These are phyloP conservation scores for Erpetoichthys calabaricus DNA, from an alignment of 2,797 vertebrate genomes.

Conservation along the genomic window DNA sequence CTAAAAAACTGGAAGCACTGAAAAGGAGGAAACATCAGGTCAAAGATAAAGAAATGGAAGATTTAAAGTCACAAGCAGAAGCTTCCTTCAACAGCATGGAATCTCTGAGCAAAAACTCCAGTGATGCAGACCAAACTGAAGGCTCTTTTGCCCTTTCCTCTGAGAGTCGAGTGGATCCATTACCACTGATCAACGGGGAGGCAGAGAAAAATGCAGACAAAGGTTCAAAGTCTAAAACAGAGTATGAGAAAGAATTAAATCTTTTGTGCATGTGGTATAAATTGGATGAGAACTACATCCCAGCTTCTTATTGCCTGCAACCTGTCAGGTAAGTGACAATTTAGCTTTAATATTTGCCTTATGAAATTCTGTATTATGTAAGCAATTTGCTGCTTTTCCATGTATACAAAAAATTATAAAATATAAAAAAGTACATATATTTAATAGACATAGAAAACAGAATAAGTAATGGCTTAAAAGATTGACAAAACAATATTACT, in stretches of 20 bases:
- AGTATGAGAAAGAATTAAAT: slow-evolving; percentile 31
- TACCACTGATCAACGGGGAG: slow-evolving; percentile 17
- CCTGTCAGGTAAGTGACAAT: slow-evolving; percentile 30
- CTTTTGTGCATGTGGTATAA: slow-evolving; percentile 38
- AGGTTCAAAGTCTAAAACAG: slow-evolving; percentile 14
- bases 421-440: no score
- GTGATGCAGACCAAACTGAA: slow-evolving; percentile 9
- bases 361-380: no score
- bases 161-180: slow-evolving; percentile 11
- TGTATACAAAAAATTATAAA: no score
- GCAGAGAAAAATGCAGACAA: slow-evolving; percentile 10
- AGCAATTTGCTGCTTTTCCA: no score
- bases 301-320: slow-evolving; percentile 33
- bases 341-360: background rate
- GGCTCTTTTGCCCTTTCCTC: slow-evolving; percentile 15
- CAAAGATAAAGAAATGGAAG: slow-evolving; percentile 15
- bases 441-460: no score
- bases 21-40: slow-evolving; percentile 17
- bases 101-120: slow-evolving; percentile 13
- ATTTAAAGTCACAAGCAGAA: slow-evolving; percentile 15
- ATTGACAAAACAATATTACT: no score
- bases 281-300: slow-evolving; percentile 37
- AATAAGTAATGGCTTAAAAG: no score
- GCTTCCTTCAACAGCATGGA: slow-evolving; percentile 4
- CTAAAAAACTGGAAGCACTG: slow-evolving; percentile 20